Percentiles rank a stretch among this genome's conserved stretches.
phyloP scores from a whole-genome alignment of 2,888 invertebrate genomes.

The Tyria jacobaeae region DNA sequence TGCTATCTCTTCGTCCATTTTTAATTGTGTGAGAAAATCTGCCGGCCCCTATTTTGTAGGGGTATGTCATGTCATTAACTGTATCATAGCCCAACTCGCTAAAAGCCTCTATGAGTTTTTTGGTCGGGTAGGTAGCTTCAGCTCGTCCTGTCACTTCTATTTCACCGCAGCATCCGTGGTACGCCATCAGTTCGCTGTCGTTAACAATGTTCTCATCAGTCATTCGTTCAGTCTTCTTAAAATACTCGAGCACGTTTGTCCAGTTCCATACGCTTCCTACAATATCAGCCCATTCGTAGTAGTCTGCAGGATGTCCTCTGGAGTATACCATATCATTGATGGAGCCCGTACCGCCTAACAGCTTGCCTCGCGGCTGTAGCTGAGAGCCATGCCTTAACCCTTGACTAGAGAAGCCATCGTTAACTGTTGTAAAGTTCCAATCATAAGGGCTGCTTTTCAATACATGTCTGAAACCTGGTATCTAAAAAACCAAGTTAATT shows the following conservation, averaged over 20 bases:
- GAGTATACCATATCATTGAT: slow-evolving; percentile 78
- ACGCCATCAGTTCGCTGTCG: slow-evolving; percentile 60
- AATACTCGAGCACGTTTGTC: slow-evolving; percentile 68
- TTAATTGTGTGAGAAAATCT: slow-evolving; percentile 73
- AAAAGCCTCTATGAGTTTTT: slow-evolving; percentile 66
- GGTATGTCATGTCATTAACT: slow-evolving; percentile 75
- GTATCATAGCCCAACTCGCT: slow-evolving; percentile 65
- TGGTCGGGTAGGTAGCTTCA: slow-evolving; percentile 42
- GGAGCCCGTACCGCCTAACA: slow-evolving; percentile 76
- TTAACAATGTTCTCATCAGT: slow-evolving; percentile 68
- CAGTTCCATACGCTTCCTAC: slow-evolving; percentile 68
- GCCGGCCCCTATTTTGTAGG: slow-evolving; percentile 67
- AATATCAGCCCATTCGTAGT: slow-evolving; percentile 69
- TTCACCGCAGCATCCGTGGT: slow-evolving; percentile 67
- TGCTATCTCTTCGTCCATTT: slow-evolving; percentile 66
- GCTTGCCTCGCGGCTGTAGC: slow-evolving; percentile 70
- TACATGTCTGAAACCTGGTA: slow-evolving; percentile 63
- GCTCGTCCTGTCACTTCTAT: slow-evolving; percentile 68
- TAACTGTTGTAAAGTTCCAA: slow-evolving; percentile 74
- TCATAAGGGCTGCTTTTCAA: slow-evolving; percentile 65
- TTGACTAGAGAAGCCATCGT: slow-evolving; percentile 66
- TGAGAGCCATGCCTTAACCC: slow-evolving; percentile 62
- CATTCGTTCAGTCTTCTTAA: slow-evolving; percentile 73
- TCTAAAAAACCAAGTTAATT: slow-evolving; percentile 49
- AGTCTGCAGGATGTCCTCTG: slow-evolving; percentile 73